These are phyloP conservation scores for Epinotia ramella DNA, from an alignment of 2,888 invertebrate species.

Conservation along the genomic window DNA sequence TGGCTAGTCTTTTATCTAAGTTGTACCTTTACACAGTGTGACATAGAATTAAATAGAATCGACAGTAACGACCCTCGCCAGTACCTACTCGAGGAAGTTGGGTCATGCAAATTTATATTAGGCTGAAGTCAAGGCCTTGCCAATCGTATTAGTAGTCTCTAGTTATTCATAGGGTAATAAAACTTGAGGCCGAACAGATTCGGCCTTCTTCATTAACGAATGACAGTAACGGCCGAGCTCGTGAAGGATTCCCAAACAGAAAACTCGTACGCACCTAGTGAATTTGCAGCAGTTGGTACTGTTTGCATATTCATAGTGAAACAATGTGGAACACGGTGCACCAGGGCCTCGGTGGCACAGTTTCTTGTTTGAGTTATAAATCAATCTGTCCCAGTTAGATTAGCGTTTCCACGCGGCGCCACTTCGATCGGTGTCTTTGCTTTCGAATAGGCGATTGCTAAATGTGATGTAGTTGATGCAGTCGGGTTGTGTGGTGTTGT, in stretches of 20 bases:
- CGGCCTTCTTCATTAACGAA: slow-evolving; percentile 63
- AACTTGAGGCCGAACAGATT: slow-evolving; percentile 70
- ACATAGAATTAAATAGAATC: slow-evolving; percentile 68
- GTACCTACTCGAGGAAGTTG: slow-evolving; percentile 78
- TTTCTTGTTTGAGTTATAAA: slow-evolving; percentile 81
- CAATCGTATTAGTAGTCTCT: slow-evolving; percentile 78
- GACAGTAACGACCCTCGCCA: slow-evolving; percentile 73
- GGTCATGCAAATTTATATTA: slow-evolving; percentile 79
- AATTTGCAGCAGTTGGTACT: slow-evolving; percentile 55
- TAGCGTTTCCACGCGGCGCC: slow-evolving; percentile 70
- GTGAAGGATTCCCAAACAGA: slow-evolving; percentile 36
- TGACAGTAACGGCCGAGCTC: slow-evolving; percentile 48
- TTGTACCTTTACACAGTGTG: slow-evolving; percentile 57
- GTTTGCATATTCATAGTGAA: slow-evolving; percentile 78
- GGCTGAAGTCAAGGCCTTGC: slow-evolving; percentile 79
- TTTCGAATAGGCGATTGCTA: slow-evolving; percentile 76
- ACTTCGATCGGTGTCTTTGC: slow-evolving; percentile 70
- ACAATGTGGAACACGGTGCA: slow-evolving; percentile 74
- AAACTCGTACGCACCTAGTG: slow-evolving; percentile 35
- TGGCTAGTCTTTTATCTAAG: slow-evolving; percentile 32
- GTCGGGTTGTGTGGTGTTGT: slow-evolving; percentile 47
- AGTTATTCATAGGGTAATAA: slow-evolving; percentile 79
- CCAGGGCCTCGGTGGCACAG: slow-evolving; percentile 80
- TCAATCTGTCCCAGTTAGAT: slow-evolving; percentile 81
- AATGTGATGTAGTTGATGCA: slow-evolving; percentile 60